A percentile compares a stretch with the other conserved stretches of the same genome.
Conservation (phyloP, 2,888 invertebrate genomes). For the Polymixis flavicincta region DNA sequence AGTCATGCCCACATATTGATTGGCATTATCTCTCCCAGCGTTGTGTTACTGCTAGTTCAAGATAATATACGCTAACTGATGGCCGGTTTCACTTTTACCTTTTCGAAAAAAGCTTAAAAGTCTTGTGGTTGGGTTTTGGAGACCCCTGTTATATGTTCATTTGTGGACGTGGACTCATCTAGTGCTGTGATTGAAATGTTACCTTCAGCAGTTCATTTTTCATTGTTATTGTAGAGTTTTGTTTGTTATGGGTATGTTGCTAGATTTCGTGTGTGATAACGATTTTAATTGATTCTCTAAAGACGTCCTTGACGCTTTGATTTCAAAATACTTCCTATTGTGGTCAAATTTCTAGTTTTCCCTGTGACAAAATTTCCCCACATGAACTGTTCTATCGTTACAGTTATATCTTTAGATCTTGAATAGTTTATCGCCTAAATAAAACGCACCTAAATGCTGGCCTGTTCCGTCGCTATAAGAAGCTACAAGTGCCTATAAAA, state of each 20-base stretch:
- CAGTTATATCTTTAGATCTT: constrained; percentile 18
- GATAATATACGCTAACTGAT: constrained; percentile 84
- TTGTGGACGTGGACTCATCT: constrained; percentile 65
- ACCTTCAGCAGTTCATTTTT: constrained; percentile 41
- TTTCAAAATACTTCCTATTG: neutral
- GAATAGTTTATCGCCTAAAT: constrained; percentile 49
- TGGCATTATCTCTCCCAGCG: constrained; percentile 79
- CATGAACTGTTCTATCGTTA: neutral
- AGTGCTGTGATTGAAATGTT: constrained; percentile 60
- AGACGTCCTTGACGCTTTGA: constrained; percentile 4
- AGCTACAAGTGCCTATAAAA: constrained; percentile 60
- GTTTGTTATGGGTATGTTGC: constrained; percentile 50
- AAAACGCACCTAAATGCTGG: constrained; percentile 37
- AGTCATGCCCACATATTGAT: constrained; percentile 82
- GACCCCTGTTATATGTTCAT: constrained; percentile 63
- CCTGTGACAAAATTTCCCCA: neutral
- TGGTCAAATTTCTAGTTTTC: neutral
- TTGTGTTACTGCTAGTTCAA: constrained; percentile 80
- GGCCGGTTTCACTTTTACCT: constrained; percentile 76
- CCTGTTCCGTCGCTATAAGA: constrained; percentile 43
- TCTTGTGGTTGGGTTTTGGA: constrained; percentile 57
- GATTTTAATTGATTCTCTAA: neutral
- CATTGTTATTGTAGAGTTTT: constrained; percentile 55
- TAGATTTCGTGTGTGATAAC: constrained; percentile 11
- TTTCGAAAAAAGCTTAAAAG: constrained; percentile 60